Conservation (phyloP, 2,888 invertebrate genomes). For the Ichneumoninae sp. region DNA sequence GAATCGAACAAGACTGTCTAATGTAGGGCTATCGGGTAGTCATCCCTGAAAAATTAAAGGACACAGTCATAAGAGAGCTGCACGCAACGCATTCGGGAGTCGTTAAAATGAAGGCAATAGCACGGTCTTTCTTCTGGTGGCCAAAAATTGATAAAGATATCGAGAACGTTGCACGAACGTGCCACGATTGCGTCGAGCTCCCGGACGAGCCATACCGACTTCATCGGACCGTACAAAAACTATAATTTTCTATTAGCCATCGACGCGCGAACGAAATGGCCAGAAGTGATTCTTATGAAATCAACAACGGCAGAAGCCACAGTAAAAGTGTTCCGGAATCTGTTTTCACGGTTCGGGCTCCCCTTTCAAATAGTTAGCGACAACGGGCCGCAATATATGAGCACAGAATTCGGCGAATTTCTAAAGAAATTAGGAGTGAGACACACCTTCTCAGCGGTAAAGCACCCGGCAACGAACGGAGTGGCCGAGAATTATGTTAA, state of each 20-base stretch:
- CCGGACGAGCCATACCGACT: slow-evolving; percentile 66
- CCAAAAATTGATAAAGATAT: slow-evolving; percentile 63
- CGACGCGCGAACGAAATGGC: slow-evolving; percentile 69
- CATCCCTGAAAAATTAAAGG: too few relatives aligned
- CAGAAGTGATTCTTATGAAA: slow-evolving; percentile 31
- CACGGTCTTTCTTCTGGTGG: slow-evolving; percentile 69
- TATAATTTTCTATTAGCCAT: slow-evolving; percentile 70
- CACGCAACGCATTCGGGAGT: too few relatives aligned
- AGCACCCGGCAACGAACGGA: background rate
- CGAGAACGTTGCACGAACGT: slow-evolving; percentile 44
- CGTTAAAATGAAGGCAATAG: background rate
- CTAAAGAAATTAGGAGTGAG: slow-evolving; percentile 55
- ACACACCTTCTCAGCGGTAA: slow-evolving; percentile 57
- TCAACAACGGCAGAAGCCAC: slow-evolving; percentile 16
- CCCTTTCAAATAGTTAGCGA: slow-evolving; percentile 51
- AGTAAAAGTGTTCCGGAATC: slow-evolving; percentile 32
- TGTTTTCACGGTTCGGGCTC: slow-evolving; percentile 53
- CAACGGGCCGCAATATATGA: slow-evolving; percentile 1
- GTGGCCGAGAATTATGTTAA: slow-evolving; percentile 67
- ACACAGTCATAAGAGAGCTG: too few relatives aligned
- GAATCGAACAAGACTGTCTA: too few relatives aligned
- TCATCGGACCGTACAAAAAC: slow-evolving; percentile 51
- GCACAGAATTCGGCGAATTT: slow-evolving; percentile 53
- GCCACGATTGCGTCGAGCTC: slow-evolving; percentile 52
- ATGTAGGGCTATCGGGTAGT: too few relatives aligned